Evolutionary conservation across 37 sponge, comb jelly and placozoan species (phyloP).

Genomic region (Cliona cf. orientalis): DNA sequence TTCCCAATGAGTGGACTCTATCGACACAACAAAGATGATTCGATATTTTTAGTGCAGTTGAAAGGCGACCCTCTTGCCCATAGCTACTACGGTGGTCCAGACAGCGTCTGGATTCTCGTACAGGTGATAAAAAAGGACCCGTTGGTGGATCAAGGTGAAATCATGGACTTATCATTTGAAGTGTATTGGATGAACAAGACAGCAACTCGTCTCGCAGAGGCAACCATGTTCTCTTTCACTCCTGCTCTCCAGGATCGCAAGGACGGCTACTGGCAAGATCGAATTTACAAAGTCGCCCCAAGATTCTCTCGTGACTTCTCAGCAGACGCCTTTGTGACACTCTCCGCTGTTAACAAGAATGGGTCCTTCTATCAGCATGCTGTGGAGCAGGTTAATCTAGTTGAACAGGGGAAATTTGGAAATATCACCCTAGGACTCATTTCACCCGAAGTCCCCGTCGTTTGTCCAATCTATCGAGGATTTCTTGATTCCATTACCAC

Average conservation of each 20-base stretch:
- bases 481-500: not conserved
- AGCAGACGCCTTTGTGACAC: not conserved
- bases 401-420: not conserved
- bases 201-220: constrained; percentile 64
- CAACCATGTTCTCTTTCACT: constrained; percentile 70
- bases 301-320: not conserved
- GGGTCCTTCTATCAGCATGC: constrained; percentile 69
- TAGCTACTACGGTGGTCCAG: constrained; percentile 65
- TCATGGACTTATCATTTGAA: constrained; percentile 23
- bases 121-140: not conserved
- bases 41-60: constrained; percentile 24
- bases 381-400: constrained; percentile 12
- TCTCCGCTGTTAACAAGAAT: constrained; percentile 41
- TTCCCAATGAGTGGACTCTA: constrained; percentile 7
- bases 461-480: constrained; percentile 48
- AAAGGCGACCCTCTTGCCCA: constrained; percentile 1
- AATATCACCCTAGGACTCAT: not conserved
- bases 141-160: not conserved
- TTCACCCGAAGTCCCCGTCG: constrained; percentile 57
- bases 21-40: not conserved
- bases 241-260: constrained; percentile 4
- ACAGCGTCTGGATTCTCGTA: constrained; percentile 38
- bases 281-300: not conserved
- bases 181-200: constrained; percentile 55
- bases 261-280: not conserved